These are phyloP conservation scores for Eupelmus urozonus DNA, from an alignment of 2,888 invertebrate species.

Conservation along the genomic window DNA sequence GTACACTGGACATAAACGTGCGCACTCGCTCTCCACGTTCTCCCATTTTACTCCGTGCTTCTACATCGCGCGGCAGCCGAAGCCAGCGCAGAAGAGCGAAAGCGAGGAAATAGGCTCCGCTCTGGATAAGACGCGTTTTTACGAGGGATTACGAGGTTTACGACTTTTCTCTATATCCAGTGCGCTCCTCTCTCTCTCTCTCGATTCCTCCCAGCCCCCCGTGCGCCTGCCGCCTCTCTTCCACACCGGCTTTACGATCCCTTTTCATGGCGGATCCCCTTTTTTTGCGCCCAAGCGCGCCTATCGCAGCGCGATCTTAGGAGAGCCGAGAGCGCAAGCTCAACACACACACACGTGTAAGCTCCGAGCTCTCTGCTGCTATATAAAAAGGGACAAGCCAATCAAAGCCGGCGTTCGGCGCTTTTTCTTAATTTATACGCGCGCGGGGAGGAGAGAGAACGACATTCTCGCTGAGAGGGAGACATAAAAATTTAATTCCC, in stretches of 20 bases:
- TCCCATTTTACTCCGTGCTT: no score
- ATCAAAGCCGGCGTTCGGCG: background rate
- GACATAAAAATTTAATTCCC: conserved; percentile 77
- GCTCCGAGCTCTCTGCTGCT: conserved; percentile 13
- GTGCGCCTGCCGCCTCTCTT: conserved; percentile 57
- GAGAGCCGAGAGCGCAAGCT: no score
- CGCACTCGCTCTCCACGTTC: no score
- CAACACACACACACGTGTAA: conserved; percentile 44
- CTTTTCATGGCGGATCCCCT: conserved; percentile 43
- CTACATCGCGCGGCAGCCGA: no score
- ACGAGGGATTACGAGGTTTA: conserved; percentile 74
- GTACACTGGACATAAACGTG: no score
- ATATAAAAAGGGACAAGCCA: background rate
- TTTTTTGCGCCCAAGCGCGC: conserved; percentile 3
- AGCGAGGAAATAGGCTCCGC: conserved; percentile 35
- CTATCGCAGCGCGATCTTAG: conserved; percentile 34
- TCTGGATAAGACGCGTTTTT: conserved; percentile 69
- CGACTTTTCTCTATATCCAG: conserved; percentile 64
- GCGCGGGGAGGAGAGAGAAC: background rate
- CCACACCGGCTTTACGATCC: no score
- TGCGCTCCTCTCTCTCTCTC: conserved; percentile 36
- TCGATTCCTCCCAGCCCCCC: conserved; percentile 17
- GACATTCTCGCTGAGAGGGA: conserved; percentile 73
- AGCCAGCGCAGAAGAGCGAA: no score
- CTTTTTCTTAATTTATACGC: conserved; percentile 59